Base-by-base conservation (phyloP, 92 coral and sea anemone species). In the Umimayanthus kanabou region DNA sequence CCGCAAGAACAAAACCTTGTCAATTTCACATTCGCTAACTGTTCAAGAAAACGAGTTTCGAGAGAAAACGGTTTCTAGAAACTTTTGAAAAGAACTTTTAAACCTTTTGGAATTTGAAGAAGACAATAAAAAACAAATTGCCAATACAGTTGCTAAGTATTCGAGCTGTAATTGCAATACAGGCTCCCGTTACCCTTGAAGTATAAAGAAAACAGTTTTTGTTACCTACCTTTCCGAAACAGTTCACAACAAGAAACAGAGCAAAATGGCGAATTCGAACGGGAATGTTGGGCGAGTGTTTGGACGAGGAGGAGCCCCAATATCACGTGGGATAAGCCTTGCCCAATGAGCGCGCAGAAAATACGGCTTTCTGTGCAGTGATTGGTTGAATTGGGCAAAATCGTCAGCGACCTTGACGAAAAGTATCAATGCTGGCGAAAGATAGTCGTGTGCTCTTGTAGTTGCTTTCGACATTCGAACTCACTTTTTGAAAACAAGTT, bases 201-300 rank as follows among this genome's bases (percentile, higher is more conserved):
- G 25, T 25, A 10, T 2, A 47, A 28, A 30, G 26, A 45, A 83
- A 70, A 13, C 25, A 37, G 40, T 9, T 39, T 22, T 70, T 58
- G 40, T 83, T 45, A 71, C 87, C 40, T 45, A 83, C 87, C 87
- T 83, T 69, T 67, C 76, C 16, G 47, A 75, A 83, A 70, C 78
- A 70, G 65, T 74, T 45, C 74, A 80, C 45, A 83, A 45, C 79
- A 83, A 69, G 69, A 83, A 83, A 83, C 15, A 65, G 77, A 83
- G 87, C 78, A 83, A 83, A 83, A 83, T 83, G 87, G 87, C 87
- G 87, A 83, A 83, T 83, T 83, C 87, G 87, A 83, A 83, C 78
- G 87, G 77, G 87, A 83, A 72, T 28, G 87, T 69, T 83, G 66
- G 43, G 30, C 77, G 64, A 50, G 55, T 71, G 71, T 83, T 29